Evolutionary conservation across 2,797 vertebrate genomes (phyloP).

Genomic region (Sorex maritimensis): DNA sequence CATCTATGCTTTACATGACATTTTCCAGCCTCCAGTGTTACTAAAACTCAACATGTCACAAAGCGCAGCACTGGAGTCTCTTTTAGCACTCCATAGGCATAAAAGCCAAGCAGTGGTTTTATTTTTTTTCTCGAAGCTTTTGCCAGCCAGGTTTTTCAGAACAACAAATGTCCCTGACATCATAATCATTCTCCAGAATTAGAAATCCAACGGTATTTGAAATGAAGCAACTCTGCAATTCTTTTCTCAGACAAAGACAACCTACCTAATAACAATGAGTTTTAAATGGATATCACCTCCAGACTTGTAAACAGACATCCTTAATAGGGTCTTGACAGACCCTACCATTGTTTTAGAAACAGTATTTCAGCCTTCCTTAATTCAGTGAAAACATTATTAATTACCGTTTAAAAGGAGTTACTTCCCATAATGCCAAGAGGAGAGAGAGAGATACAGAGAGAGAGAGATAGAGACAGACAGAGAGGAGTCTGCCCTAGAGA

Average conservation of each 20-base stretch:
- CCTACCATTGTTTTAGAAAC: not conserved
- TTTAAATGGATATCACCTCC: not conserved
- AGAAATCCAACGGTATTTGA: conserved; percentile 46
- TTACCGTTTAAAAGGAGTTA: not conserved
- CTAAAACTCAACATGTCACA: not conserved
- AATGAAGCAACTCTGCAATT: conserved; percentile 6
- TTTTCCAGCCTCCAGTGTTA: not conserved
- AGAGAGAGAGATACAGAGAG: too few species aligned
- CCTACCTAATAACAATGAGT: not conserved
- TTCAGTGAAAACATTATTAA: not conserved
- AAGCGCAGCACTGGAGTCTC: conserved; percentile 19
- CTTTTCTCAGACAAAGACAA: conserved; percentile 25
- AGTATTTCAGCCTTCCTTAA: not conserved
- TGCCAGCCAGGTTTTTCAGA: conserved; percentile 31
- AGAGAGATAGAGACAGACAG: too few species aligned
- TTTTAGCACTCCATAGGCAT: not conserved
- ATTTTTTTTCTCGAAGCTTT: conserved; percentile 47
- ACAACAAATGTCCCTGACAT: conserved; percentile 48
- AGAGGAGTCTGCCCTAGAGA: too few species aligned
- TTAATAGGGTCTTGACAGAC: not conserved
- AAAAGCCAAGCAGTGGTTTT: conserved; percentile 40
- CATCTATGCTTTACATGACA: not conserved
- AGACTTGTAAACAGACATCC: not conserved
- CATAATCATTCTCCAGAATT: conserved; percentile 58
- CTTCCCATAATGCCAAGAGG: not conserved